Base-by-base conservation (phyloP, 2,113 vertebrate genomes). In the Sprattus sprattus region DNA sequence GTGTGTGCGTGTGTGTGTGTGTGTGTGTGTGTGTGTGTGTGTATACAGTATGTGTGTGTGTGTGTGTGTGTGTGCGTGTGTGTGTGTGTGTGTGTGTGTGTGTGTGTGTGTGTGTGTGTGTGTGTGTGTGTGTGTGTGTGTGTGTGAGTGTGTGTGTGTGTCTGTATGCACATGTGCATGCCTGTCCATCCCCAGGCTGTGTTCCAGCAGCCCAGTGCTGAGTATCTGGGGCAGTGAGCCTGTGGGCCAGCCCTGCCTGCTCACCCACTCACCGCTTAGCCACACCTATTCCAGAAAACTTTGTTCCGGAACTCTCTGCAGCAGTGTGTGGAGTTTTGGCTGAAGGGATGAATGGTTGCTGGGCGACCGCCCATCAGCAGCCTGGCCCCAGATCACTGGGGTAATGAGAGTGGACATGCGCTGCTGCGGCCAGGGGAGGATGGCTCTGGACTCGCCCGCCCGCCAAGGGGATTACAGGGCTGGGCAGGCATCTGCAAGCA, bases 261-360 rank as follows among this genome's bases (percentile, higher is more conserved):
- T 78, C 71, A 78, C 71, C 71, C 71, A 39, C 71, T 78, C 9
- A 71, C 32, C 11, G 7, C 64, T 4, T 32, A 32, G 64, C 64
- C 64, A 71, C 64, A 71, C 64, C 71, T 32, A 32, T 78, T 32
- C 71, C 11, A 39, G 71, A 86, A 39, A 86, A 39, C 16, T 46
- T 32, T 11, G 28, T 13, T 71, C n/a, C 64, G 32, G 71, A 78
- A 78, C 71, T 78, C 71, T 39, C 71, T 11, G 10, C 71, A 39
- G 71, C 71, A 28, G 9, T 28, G 9, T 78, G 82, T 52, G 50
- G 71, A 85, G 71, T 44, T 83, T 60, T 81, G 45, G 82, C 87
- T 16, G n/a, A 50, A 8, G 45, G 22, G 39, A 82, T 16, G 64
- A 10, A 20, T 75, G n/a, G 49, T n/a, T 81, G 57, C 84, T 83